phyloP scores from a whole-genome alignment of 2,113 vertebrate genomes.

The Acrocephalus kingi region DNA sequence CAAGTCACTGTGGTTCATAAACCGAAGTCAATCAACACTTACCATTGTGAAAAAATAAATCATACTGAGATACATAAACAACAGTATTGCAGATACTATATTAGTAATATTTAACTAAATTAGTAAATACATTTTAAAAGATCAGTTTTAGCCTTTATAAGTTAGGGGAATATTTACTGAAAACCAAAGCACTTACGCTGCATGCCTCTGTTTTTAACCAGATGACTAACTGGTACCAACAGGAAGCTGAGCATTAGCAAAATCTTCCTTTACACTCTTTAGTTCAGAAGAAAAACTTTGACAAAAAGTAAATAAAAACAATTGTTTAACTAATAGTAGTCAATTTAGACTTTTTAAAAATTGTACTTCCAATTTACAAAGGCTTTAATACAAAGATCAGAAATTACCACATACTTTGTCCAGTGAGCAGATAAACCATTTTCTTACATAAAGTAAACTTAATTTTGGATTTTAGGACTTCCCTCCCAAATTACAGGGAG shows the following conservation, averaged over 20 bases:
- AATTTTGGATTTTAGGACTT: background rate
- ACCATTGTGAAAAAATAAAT: background rate
- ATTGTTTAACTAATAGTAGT: background rate
- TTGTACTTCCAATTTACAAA: background rate
- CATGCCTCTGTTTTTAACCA: background rate
- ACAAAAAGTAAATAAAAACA: background rate
- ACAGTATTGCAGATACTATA: background rate
- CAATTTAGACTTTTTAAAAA: background rate
- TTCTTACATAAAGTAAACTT: background rate
- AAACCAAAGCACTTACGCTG: background rate
- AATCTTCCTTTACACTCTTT: background rate
- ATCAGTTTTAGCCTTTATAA: background rate
- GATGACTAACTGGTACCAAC: background rate
- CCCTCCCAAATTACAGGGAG: background rate
- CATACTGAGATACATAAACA: background rate
- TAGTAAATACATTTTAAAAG: background rate
- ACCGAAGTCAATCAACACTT: background rate
- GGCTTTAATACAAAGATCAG: background rate
- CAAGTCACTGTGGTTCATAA: background rate
- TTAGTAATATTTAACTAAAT: background rate
- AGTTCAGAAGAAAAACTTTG: background rate
- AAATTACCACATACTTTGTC: background rate
- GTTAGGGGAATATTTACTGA: background rate
- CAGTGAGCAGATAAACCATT: background rate
- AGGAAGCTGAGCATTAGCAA: background rate